These are phyloP conservation scores for Enteromius treurensis DNA, from an alignment of 2,797 vertebrate species.

Conservation along the genomic window DNA sequence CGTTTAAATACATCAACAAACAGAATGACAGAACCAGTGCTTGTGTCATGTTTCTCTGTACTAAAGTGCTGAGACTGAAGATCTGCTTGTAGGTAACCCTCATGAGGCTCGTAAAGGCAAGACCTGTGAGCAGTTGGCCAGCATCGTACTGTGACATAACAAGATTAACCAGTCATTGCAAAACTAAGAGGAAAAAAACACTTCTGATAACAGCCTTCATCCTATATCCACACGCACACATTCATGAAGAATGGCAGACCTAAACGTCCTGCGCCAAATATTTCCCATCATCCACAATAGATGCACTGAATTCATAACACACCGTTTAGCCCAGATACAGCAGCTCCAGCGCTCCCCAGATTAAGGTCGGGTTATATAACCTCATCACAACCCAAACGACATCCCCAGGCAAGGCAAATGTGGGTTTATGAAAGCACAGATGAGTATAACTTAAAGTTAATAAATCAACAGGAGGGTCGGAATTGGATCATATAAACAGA, in stretches of 20 bases:
- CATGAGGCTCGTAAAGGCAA: not conserved
- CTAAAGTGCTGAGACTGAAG: conserved; percentile 1
- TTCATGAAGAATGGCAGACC: not conserved
- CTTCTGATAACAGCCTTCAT: not conserved
- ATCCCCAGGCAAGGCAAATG: conserved; percentile 23
- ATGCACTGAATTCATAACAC: conserved; percentile 49
- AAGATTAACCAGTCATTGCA: conserved; percentile 41
- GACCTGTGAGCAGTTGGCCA: conserved; percentile 25
- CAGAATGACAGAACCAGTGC: not conserved
- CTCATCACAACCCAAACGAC: conserved; percentile 54
- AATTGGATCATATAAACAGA: not conserved
- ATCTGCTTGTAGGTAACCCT: not conserved
- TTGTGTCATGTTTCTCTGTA: not conserved
- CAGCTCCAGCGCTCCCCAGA: conserved; percentile 70
- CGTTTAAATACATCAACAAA: not conserved
- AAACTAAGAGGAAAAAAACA: conserved; percentile 25
- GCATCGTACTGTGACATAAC: conserved; percentile 47
- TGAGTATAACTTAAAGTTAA: not conserved
- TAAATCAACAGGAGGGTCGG: conserved; percentile 4
- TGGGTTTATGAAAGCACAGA: not conserved
- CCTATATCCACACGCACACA: not conserved
- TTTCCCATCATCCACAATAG: not conserved
- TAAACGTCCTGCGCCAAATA: not conserved
- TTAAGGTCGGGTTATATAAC: conserved; percentile 83
- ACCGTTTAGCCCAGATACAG: conserved; percentile 54